phyloP scores from a whole-genome alignment of 2,797 vertebrate species.

The Pseudotriccus pelzelni region DNA sequence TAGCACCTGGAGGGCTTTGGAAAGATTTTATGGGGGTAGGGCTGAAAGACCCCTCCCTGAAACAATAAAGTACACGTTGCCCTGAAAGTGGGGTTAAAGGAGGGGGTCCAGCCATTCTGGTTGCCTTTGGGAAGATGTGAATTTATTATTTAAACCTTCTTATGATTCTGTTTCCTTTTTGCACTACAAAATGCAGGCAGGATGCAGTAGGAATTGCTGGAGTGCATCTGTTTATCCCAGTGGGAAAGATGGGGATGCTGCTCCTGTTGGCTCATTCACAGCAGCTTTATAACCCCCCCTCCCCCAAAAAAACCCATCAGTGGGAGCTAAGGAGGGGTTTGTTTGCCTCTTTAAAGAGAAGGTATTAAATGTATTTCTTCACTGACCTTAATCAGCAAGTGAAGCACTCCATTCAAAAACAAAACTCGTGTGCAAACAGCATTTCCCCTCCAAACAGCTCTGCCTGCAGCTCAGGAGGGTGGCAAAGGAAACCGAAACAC shows the following conservation, averaged over 20 bases:
- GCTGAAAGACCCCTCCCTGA: neutral
- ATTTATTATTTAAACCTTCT: neutral
- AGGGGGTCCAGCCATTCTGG: neutral
- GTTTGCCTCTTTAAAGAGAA: neutral
- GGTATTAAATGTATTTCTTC: neutral
- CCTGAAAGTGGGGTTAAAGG: neutral
- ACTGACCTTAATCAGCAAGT: neutral
- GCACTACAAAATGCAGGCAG: neutral
- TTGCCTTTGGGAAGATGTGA: neutral
- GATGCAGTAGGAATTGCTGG: neutral
- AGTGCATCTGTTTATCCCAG: neutral
- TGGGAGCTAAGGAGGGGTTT: neutral
- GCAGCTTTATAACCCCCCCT: neutral
- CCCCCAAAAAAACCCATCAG: neutral
- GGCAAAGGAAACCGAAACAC: conserved; percentile 11
- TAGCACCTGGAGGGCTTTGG: neutral
- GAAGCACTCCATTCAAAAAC: neutral
- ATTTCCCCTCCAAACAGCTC: neutral
- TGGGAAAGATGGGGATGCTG: neutral
- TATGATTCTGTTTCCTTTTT: neutral
- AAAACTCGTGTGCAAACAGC: neutral
- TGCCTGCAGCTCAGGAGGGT: neutral
- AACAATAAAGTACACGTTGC: rapidly evolving
- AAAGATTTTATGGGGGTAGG: neutral
- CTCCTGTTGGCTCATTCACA: neutral